Percentiles rank a stretch among this genome's conserved stretches.
Conservation (phyloP, 2,888 invertebrate genomes). For the Lucinisca nassula region DNA sequence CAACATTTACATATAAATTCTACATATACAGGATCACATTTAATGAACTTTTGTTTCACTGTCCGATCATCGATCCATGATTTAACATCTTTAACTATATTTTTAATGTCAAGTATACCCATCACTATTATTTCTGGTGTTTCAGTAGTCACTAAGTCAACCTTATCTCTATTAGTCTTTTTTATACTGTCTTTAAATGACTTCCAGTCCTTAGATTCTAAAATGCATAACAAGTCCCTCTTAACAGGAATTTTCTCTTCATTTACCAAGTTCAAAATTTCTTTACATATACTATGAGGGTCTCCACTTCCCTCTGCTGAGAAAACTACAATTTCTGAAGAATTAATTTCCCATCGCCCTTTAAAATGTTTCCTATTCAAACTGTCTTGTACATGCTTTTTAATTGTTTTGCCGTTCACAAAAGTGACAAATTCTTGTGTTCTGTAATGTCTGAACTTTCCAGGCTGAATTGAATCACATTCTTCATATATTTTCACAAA, state of each 20-base stretch:
- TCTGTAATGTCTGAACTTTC: constrained; percentile 46
- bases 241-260: constrained; percentile 52
- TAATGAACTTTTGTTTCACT: constrained; percentile 44
- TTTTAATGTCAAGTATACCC: constrained; percentile 51
- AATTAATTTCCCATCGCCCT: constrained; percentile 56
- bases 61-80: constrained; percentile 60
- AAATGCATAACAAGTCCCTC: constrained; percentile 35
- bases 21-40: constrained; percentile 46
- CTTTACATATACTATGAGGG: constrained; percentile 36
- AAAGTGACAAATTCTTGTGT: constrained; percentile 59
- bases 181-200: constrained; percentile 44
- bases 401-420: constrained; percentile 42
- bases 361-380: constrained; percentile 50
- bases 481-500: constrained; percentile 63
- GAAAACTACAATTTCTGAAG: constrained; percentile 41
- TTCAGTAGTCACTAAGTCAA: constrained; percentile 54
- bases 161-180: constrained; percentile 42
- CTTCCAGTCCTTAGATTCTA: constrained; percentile 60
- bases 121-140: constrained; percentile 45
- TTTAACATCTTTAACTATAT: constrained; percentile 47
- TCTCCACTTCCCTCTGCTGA: constrained; percentile 32
- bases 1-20: constrained; percentile 62
- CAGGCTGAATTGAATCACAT: constrained; percentile 62
- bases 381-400: constrained; percentile 51
- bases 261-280: constrained; percentile 40